Conservation (phyloP, 2,797 vertebrate species). For the Cuniculus paca region DNA sequence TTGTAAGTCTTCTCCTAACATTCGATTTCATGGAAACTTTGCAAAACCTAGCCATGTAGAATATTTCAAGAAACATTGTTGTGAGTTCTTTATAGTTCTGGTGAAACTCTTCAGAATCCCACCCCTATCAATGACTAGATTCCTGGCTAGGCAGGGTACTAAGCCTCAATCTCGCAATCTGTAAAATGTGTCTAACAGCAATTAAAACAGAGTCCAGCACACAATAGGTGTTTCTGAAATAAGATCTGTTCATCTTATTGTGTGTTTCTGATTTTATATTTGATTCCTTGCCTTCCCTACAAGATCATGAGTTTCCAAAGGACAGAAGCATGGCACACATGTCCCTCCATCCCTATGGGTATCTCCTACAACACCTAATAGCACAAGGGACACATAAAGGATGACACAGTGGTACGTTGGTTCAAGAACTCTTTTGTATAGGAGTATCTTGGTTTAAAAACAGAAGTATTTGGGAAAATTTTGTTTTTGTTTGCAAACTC, state of each 20-base stretch:
- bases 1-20: not conserved
- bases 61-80: not conserved
- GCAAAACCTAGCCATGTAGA: not conserved
- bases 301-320: not conserved
- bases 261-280: not conserved
- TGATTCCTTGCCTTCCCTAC: not conserved
- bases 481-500: not conserved
- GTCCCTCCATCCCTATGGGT: not conserved
- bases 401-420: too few relatives aligned
- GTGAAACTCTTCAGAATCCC: not conserved
- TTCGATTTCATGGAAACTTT: not conserved
- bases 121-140: not conserved
- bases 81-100: not conserved
- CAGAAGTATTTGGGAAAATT: not conserved
- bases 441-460: not conserved
- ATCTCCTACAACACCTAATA: not conserved
- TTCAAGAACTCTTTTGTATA: not conserved
- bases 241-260: not conserved
- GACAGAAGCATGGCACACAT: not conserved
- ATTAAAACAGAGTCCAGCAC: not conserved
- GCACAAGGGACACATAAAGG: too few relatives aligned
- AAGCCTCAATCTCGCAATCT: not conserved
- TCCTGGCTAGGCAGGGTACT: not conserved
- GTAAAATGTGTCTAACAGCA: not conserved
- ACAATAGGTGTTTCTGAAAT: not conserved